Percentiles rank a stretch among this genome's conserved stretches.
phyloP scores from a whole-genome alignment of 2,888 invertebrate genomes.

The Allacma fusca region DNA sequence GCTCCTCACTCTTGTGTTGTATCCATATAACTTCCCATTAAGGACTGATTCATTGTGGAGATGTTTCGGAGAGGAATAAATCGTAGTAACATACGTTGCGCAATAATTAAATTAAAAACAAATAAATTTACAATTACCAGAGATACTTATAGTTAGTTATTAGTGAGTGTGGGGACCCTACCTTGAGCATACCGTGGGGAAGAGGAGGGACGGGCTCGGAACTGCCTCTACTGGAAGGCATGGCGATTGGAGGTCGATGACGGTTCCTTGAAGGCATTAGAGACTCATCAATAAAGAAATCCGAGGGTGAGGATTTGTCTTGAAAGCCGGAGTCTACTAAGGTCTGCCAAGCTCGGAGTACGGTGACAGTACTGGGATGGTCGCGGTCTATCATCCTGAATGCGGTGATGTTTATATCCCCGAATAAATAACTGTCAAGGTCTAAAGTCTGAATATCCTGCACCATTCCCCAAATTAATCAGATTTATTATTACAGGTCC shows the following conservation, averaged over 20 bases:
- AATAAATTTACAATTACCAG: too few relatives aligned
- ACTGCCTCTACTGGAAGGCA: not conserved
- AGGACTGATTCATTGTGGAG: too few relatives aligned
- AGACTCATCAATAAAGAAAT: slow-evolving; percentile 49
- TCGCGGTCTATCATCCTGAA: slow-evolving; percentile 88
- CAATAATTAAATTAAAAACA: too few relatives aligned
- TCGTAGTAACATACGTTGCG: too few relatives aligned
- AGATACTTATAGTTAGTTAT: too few relatives aligned
- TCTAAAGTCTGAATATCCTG: slow-evolving; percentile 92
- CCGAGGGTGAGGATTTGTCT: slow-evolving; percentile 41
- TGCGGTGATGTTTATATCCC: slow-evolving; percentile 94
- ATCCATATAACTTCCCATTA: too few relatives aligned
- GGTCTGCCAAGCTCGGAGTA: slow-evolving; percentile 76
- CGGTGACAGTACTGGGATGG: slow-evolving; percentile 78
- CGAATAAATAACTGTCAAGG: slow-evolving; percentile 91
- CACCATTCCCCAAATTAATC: not conserved
- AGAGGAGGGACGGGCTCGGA: slow-evolving; percentile 52
- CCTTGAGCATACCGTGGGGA: slow-evolving; percentile 54
- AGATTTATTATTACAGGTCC: not conserved
- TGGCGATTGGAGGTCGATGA: slow-evolving; percentile 32
- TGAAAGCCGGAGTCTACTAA: slow-evolving; percentile 55
- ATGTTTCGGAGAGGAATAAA: too few relatives aligned
- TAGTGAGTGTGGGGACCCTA: too few relatives aligned
- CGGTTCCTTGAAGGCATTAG: slow-evolving; percentile 34
- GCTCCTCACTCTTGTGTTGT: too few relatives aligned